Percentiles rank a stretch among this genome's conserved stretches.
These are phyloP conservation scores for Cephus nigrinus DNA, from an alignment of 2,888 invertebrate genomes.

Conservation along the genomic window DNA sequence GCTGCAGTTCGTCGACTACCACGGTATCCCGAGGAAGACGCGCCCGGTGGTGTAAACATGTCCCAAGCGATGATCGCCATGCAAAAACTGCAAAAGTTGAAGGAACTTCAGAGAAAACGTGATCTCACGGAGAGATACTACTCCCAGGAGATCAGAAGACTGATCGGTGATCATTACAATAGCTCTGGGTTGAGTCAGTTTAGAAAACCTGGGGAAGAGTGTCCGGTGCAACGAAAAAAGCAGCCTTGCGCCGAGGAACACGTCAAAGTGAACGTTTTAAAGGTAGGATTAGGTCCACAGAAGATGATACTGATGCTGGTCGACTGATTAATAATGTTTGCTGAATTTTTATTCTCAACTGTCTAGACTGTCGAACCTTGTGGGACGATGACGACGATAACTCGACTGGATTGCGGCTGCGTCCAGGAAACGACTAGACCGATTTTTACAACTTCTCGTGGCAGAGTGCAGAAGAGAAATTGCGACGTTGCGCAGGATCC, in stretches of 20 bases:
- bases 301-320: no score
- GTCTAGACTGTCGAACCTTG: constrained; percentile 42
- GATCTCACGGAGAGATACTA: constrained; percentile 47
- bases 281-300: no score
- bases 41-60: constrained; percentile 4
- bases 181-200: no score
- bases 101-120: constrained; percentile 45
- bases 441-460: constrained; percentile 43
- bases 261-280: no score
- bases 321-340: no score
- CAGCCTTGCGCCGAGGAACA: no score
- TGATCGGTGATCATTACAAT: constrained; percentile 43
- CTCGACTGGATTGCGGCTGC: constrained; percentile 49
- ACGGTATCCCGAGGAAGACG: no score
- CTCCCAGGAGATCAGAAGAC: constrained; percentile 42
- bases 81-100: constrained; percentile 39
- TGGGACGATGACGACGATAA: constrained; percentile 52
- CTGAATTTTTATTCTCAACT: no score
- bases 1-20: no score
- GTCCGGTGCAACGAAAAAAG: no score
- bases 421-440: constrained; percentile 43
- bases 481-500: constrained; percentile 38
- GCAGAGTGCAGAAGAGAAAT: constrained; percentile 36
- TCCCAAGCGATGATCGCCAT: constrained; percentile 35
- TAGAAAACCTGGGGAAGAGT: no score